A percentile compares a stretch with the other conserved stretches of the same genome.
phyloP scores from a whole-genome alignment of 1,140 invertebrate genomes.

The Nomia melanderi region DNA sequence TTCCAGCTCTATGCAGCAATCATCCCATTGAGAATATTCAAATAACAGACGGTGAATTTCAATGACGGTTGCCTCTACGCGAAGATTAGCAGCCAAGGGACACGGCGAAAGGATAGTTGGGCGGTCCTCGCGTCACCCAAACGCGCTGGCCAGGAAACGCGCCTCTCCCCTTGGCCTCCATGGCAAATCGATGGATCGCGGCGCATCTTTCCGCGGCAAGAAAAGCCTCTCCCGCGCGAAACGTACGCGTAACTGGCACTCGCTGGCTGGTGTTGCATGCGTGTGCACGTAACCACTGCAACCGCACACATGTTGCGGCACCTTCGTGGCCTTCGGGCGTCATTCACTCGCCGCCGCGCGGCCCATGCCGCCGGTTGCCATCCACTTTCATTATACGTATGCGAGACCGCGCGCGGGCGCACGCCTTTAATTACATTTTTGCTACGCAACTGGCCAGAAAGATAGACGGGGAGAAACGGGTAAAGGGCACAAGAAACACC shows the following conservation, averaged over 20 bases:
- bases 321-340: conserved; percentile 79
- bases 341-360: conserved; percentile 75
- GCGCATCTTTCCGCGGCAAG: conserved; percentile 44
- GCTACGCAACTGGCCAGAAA: conserved; percentile 67
- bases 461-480: conserved; percentile 27
- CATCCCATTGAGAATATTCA: too few species aligned
- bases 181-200: conserved; percentile 56
- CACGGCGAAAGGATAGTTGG: background rate
- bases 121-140: conserved; percentile 21
- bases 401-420: conserved; percentile 57
- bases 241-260: conserved; percentile 32
- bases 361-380: conserved; percentile 69
- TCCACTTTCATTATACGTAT: conserved; percentile 77
- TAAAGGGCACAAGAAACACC: conserved; percentile 26
- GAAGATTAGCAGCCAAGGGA: background rate
- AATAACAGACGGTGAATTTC: too few species aligned
- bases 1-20: too few species aligned
- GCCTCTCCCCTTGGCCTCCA: conserved; percentile 60
- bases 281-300: conserved; percentile 52
- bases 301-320: conserved; percentile 71
- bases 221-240: conserved; percentile 30
- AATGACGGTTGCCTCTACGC: too few species aligned
- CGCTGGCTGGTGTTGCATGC: conserved; percentile 13
- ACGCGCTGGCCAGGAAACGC: conserved; percentile 9
- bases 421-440: conserved; percentile 78